Conservation (phyloP, 1,140 invertebrate species). For the Calephelis nemesis region DNA sequence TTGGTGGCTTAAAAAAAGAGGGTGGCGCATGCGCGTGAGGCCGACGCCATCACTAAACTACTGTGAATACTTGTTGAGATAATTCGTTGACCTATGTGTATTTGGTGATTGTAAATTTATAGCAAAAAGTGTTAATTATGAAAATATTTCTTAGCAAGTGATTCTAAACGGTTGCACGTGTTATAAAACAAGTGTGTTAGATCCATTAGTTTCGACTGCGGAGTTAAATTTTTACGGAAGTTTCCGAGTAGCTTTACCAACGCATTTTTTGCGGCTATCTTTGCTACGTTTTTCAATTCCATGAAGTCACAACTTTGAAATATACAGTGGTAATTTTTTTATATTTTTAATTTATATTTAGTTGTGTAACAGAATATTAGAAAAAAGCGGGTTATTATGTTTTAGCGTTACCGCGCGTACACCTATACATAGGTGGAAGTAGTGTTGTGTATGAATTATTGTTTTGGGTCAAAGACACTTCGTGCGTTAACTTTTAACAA, state of each 20-base stretch:
- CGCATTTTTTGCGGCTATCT: slow-evolving; percentile 74
- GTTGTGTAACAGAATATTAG: slow-evolving; percentile 18
- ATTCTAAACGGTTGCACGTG: slow-evolving; percentile 43
- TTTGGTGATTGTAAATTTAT: slow-evolving; percentile 53
- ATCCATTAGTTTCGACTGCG: slow-evolving; percentile 45
- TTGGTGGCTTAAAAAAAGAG: slow-evolving; percentile 60
- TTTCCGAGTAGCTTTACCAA: slow-evolving; percentile 66
- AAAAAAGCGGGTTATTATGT: slow-evolving; percentile 50
- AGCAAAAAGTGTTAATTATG: slow-evolving; percentile 63
- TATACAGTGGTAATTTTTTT: slow-evolving; percentile 47
- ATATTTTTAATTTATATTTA: neutral
- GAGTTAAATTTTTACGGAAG: slow-evolving; percentile 64
- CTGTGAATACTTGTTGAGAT: slow-evolving; percentile 72
- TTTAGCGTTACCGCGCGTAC: slow-evolving; percentile 67
- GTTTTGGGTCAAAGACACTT: slow-evolving; percentile 78
- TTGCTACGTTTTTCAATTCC: slow-evolving; percentile 39
- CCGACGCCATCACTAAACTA: slow-evolving; percentile 78
- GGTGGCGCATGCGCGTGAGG: slow-evolving; percentile 78
- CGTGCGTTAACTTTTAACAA: slow-evolving; percentile 54
- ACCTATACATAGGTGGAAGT: slow-evolving; percentile 54
- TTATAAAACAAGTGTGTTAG: slow-evolving; percentile 43
- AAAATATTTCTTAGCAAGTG: slow-evolving; percentile 50
- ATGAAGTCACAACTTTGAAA: slow-evolving; percentile 7
- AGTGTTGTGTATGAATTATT: slow-evolving; percentile 72
- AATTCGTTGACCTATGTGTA: slow-evolving; percentile 50